Evolutionary conservation across 1,140 invertebrate genomes (phyloP), one percentile per base, ranked within the genome.

Genomic region (Drosophila mauritiana): DNA sequence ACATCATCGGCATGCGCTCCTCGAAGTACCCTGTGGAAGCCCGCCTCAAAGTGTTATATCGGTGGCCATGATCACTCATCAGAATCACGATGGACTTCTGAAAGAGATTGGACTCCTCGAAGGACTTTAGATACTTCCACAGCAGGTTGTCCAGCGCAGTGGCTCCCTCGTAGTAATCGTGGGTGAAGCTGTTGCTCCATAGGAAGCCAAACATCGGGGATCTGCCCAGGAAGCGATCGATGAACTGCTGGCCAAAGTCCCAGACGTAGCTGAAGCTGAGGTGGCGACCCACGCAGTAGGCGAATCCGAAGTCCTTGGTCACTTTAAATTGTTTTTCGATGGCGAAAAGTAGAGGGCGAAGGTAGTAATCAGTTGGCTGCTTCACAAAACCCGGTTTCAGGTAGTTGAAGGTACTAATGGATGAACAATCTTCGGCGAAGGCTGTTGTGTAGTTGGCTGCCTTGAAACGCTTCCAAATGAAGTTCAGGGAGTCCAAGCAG

Each of bases 1-100:
- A 96, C 27, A 97, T 93, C 80, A 98, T 97, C 0, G 98, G 98
- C 31, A 99, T 91, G 49, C 97, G 92, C 91, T 98, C 97, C 91
- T 99, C 98, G 96, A 93, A 92, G 96, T 79, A 95, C 0, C 98
- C 98, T 53, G 95, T 94, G 78, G 68, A 13, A 20, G 75, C 55
- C 55, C 94, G 89, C 39, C 96, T 89, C 27, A 97, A 94, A 4
- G 93, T 91, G 10, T 97, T 97, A 93, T 96, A 98, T 22, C 98
- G 92, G 84, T 97, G 95, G 0, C 98, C 98, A 92, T 99, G 98
- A 92, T 99, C 98, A 80, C 97, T 98, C 78, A 98, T 93, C n/a
- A 98, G 94, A 15, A 99, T 93, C 0, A 98, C 89, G 75, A 96
- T 92, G 0, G 95, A 95, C 45, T 95, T 94, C 39, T 96, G 94